Evolutionary conservation across 2,113 vertebrate genomes (phyloP), one percentile per base, ranked within the genome.

Genomic region (Myotis davidii): DNA sequence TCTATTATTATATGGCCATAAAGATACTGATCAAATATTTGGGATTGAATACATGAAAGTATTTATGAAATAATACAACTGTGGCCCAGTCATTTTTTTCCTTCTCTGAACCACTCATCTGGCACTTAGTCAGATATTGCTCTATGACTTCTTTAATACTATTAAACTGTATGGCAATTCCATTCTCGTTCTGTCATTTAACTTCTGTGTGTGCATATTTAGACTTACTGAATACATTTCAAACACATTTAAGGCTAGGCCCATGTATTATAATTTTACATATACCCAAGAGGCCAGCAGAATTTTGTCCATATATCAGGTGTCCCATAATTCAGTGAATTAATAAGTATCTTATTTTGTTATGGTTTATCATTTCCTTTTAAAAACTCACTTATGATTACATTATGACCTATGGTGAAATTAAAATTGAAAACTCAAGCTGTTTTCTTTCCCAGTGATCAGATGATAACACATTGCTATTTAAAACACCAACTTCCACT

Each of bases 391-490:
- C 27, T 90, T 78, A 67, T 39, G 21, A 85, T 72, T 85, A 77
- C 9, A 81, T 94, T 94, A 76, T 70, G 77, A 95, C 61, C 65
- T 45, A 72, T 54, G 72, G 34, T 76, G 3, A 94, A 94, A 96
- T 88, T 85, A 82, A 96, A 88, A 85, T 59, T 64, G 39, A 96
- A 97, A 93, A 85, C 9, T 39, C 39, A 89, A 78, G 11, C 59
- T 90, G 6, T 45, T 84, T 94, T 65, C 27, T 67, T 94, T 67
- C 48, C 69, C 23, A 45, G n/a, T 77, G 54, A 69, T 85, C 29
- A 85, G 37, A 9, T 79, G 56, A 79, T 76, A 94, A 45, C 14
- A 95, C 1, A 88, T 11, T 77, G 39, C 14, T 76, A 94, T 88
- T 69, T 85, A 91, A 95, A 94, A 86, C 29, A 92, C 69, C 39